These are phyloP conservation scores for Polietes domitor DNA, from an alignment of 2,888 invertebrate genomes.

Conservation along the genomic window DNA sequence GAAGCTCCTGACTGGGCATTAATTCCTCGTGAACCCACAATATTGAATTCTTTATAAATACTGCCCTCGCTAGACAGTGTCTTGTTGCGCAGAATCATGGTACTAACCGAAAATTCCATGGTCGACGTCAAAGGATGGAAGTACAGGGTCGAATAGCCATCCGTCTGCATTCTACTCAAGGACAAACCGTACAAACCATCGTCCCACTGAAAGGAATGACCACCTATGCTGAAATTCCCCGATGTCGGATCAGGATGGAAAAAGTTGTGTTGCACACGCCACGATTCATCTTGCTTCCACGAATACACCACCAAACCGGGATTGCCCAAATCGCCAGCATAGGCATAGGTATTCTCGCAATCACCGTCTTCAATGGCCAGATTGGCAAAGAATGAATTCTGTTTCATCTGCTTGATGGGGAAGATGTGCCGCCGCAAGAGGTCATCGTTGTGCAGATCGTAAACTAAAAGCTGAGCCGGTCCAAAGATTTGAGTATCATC, in stretches of 20 bases:
- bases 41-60: slow-evolving; percentile 85
- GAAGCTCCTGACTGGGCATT: slow-evolving; percentile 89
- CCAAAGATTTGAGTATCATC: slow-evolving; percentile 81
- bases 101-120: slow-evolving; percentile 89
- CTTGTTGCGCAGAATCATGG: slow-evolving; percentile 85
- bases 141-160: slow-evolving; percentile 87
- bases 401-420: slow-evolving; percentile 85
- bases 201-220: slow-evolving; percentile 87
- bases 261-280: slow-evolving; percentile 87
- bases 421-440: slow-evolving; percentile 86
- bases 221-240: slow-evolving; percentile 88
- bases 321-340: slow-evolving; percentile 86
- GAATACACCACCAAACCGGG: slow-evolving; percentile 89
- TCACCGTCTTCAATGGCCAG: slow-evolving; percentile 89
- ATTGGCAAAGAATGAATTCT: slow-evolving; percentile 88
- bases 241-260: slow-evolving; percentile 88
- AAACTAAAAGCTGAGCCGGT: slow-evolving; percentile 86
- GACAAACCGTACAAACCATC: slow-evolving; percentile 90
- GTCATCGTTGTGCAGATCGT: slow-evolving; percentile 87
- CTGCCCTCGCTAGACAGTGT: slow-evolving; percentile 81
- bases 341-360: slow-evolving; percentile 88
- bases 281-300: slow-evolving; percentile 86
- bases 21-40: slow-evolving; percentile 86
- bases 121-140: slow-evolving; percentile 91
- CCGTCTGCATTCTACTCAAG: slow-evolving; percentile 84